Base-by-base conservation (phyloP, 2,113 vertebrate species). In the Mandrillus leucophaeus region DNA sequence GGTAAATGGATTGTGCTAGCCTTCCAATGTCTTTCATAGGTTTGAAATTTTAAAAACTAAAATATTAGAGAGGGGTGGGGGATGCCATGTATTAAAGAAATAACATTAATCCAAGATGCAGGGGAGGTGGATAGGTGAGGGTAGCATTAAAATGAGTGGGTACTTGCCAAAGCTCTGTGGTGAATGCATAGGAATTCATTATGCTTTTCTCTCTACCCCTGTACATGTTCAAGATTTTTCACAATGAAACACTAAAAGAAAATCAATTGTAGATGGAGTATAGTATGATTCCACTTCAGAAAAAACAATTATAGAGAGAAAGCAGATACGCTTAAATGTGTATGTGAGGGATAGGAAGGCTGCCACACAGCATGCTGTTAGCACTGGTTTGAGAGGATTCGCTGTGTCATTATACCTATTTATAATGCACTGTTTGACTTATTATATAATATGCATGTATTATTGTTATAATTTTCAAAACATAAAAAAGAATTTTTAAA, bases 251-350 rank as follows among this genome's bases (percentile, higher is more conserved):
- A 25, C 66, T 59, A 59, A 57, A 85, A 18, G 23, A 68, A 88
- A 94, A 96, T 20, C 45, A 81, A 43, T 45, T 86, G 23, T 81
- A 86, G 17, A 55, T 38, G 68, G 48, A 57, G 18, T 25, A 27
- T 35, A 85, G 25, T 57, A 68, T 84, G 14, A 92, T 70, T 96
- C 18, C 40, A 90, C 16, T 32, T 59, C 43, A 52, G n/a, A 52
- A 72, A 95, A 94, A 81, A 66, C n/a, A 90, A 95, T 86, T 32
- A 68, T 23, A 85, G 23, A 89, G 72, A 92, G 61, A 81, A 64
- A 80, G 35, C 22, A 35, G 17, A 35, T 38, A 48, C 18, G 4
- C n/a, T 88, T 79, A 38, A 59, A 50, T 43, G 23, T 66, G 12
- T 17, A 22, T 5, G 1, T 73, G 73, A 78, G 23, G 45, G 2